Percentiles rank a stretch among this genome's conserved stretches.
Conservation (phyloP, 2,797 vertebrate genomes). For the Acrossocheilus fasciatus region DNA sequence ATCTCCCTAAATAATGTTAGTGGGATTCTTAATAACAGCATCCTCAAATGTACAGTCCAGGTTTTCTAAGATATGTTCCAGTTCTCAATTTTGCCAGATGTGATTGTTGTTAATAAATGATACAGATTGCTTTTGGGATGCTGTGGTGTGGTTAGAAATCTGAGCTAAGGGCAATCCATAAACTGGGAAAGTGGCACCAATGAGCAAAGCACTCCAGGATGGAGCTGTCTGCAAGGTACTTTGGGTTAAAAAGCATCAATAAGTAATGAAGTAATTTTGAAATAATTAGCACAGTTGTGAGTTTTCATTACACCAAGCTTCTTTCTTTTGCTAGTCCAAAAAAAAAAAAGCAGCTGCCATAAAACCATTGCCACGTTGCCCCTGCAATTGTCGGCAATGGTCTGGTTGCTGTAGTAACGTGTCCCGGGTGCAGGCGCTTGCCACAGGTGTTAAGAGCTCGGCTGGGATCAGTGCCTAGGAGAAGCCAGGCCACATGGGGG, state of each 20-base stretch:
- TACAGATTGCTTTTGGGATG: constrained; percentile 22
- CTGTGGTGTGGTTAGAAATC: neutral
- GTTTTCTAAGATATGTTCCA: constrained; percentile 35
- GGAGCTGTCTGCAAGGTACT: neutral
- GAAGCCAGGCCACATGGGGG: constrained; percentile 44
- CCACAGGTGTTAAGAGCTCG: constrained; percentile 71
- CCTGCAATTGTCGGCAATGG: constrained; percentile 53
- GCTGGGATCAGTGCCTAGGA: constrained; percentile 46
- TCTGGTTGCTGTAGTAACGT: constrained; percentile 73
- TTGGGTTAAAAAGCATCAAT: neutral
- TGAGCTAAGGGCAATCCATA: neutral
- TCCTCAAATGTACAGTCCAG: constrained; percentile 1
- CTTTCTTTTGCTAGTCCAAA: constrained; percentile 17
- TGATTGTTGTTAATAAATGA: constrained; percentile 46
- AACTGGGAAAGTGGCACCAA: neutral
- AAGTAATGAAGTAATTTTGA: neutral
- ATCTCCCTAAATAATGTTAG: neutral
- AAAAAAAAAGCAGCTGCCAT: constrained; percentile 53
- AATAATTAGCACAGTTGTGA: neutral
- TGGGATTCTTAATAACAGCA: neutral
- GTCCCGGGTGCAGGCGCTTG: constrained; percentile 54
- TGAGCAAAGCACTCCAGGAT: neutral
- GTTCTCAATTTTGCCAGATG: constrained; percentile 33
- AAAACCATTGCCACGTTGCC: constrained; percentile 69
- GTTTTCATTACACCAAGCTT: neutral